Evolutionary conservation across 2,797 vertebrate species (phyloP).

Genomic region (Leuciscus waleckii): DNA sequence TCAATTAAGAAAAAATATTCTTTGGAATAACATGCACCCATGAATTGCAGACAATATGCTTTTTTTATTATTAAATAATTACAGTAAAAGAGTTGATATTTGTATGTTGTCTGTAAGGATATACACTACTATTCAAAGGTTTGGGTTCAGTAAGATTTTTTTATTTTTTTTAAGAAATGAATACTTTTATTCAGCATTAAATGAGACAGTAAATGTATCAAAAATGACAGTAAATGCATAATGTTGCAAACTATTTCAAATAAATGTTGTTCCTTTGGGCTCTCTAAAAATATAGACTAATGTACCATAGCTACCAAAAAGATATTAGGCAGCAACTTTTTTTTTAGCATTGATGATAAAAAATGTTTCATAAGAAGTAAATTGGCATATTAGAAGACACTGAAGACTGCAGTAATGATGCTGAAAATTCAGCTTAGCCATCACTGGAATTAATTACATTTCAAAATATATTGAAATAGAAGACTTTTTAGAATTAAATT

Average conservation of each 20-base stretch:
- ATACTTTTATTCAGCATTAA: not conserved
- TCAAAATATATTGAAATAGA: not conserved
- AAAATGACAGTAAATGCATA: not conserved
- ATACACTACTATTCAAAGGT: not conserved
- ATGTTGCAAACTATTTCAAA: not conserved
- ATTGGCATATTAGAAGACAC: not conserved
- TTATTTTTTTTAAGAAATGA: not conserved
- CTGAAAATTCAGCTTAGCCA: not conserved
- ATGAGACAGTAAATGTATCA: no score
- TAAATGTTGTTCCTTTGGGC: not conserved
- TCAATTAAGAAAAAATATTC: not conserved
- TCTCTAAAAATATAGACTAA: not conserved
- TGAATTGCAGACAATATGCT: not conserved
- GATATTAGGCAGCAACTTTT: no score
- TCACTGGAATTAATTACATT: not conserved
- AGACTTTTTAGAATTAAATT: no score
- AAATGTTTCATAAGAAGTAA: not conserved
- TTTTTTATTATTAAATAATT: not conserved
- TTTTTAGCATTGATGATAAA: not conserved
- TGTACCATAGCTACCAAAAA: rapidly evolving
- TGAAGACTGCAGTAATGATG: not conserved
- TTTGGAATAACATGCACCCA: not conserved
- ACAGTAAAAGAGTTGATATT: not conserved
- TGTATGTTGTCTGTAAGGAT: not conserved
- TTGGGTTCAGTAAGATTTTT: no score